Evolutionary conservation across 2,888 invertebrate species (phyloP), one percentile per base, ranked within the genome.

Genomic region (Acanthococcus lagerstroemiae): DNA sequence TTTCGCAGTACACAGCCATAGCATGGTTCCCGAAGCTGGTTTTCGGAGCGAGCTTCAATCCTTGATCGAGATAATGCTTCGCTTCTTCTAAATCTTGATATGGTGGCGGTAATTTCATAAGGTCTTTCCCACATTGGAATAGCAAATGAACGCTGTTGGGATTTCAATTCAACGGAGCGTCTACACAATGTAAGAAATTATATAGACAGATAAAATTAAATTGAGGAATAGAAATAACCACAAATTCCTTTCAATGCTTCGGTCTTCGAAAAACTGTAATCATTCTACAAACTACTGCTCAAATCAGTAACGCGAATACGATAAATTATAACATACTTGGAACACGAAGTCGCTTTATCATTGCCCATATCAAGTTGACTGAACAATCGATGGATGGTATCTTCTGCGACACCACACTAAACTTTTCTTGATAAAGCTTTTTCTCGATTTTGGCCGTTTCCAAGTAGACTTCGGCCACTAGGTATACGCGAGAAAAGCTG

Each of bases 1-100:
- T 63, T 24, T 27, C 30, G 9, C 19, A 30, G 25, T 54, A 63
- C 44, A 44, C 9, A 1, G 63, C 63, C 63, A 63, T 63, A 0
- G 63, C 63, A 21, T 63, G 63, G 17, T 63, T 63, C 6, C 63
- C 63, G 19, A 30, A 63, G 15, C 63, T 52, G 17, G 52, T 63
- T 3, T 63, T 54, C 3, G 50, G 52, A 21, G 63, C 22, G 24
- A 63, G 12, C 24, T 19, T 15, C 17, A 63, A 37, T 21, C 63
- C 63, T 22, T 44, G 22, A 30, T 52, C n/a, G 1, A 63, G 4
- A 24, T 30, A 37, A 24, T 63, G 2, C 15, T 5, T 19, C 17
- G 30, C 63, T 37, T 27, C 27, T 52, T 27, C n/a, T 15, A 44
- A 4, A 54, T 63, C 63, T 54, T 54, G 52, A 44, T 52, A 6